Evolutionary conservation across 1,140 invertebrate species (phyloP).

Genomic region (Psilanteris sp.): DNA sequence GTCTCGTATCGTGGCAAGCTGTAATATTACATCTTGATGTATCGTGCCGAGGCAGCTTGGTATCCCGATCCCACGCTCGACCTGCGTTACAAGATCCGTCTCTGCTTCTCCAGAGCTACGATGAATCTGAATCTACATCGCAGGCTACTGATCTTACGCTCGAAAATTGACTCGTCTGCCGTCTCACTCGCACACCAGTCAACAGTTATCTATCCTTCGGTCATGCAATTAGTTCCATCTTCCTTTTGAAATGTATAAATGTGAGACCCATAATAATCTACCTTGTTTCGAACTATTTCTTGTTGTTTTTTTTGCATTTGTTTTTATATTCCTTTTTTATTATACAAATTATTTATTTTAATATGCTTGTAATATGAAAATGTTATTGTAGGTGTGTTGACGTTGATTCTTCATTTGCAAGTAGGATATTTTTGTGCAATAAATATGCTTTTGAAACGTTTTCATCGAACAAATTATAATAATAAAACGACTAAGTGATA

Average conservation of each 20-base stretch:
- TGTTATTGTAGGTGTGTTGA: too few relatives aligned
- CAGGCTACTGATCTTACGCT: slow-evolving; percentile 46
- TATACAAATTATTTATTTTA: too few relatives aligned
- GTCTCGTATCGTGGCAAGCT: slow-evolving; percentile 54
- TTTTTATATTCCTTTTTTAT: too few relatives aligned
- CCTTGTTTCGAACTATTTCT: too few relatives aligned
- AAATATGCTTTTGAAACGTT: too few relatives aligned
- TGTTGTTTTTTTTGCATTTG: too few relatives aligned
- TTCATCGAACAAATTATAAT: too few relatives aligned
- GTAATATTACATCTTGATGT: slow-evolving; percentile 61
- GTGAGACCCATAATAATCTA: too few relatives aligned
- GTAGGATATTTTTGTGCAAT: too few relatives aligned
- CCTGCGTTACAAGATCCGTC: slow-evolving; percentile 53
- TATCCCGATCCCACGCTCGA: slow-evolving; percentile 52
- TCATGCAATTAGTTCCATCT: slow-evolving; percentile 6
- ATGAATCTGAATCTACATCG: slow-evolving; percentile 53
- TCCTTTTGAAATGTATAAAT: not conserved
- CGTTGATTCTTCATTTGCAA: too few relatives aligned
- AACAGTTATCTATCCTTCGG: not conserved
- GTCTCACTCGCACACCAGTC: slow-evolving; percentile 9
- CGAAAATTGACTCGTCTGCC: slow-evolving; percentile 38
- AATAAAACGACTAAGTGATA: too few relatives aligned
- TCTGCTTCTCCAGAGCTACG: slow-evolving; percentile 26
- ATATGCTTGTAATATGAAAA: too few relatives aligned
- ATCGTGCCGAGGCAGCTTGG: slow-evolving; percentile 36